These are phyloP conservation scores for Anguilla rostrata DNA, from an alignment of 2,113 vertebrate genomes.

Conservation along the genomic window DNA sequence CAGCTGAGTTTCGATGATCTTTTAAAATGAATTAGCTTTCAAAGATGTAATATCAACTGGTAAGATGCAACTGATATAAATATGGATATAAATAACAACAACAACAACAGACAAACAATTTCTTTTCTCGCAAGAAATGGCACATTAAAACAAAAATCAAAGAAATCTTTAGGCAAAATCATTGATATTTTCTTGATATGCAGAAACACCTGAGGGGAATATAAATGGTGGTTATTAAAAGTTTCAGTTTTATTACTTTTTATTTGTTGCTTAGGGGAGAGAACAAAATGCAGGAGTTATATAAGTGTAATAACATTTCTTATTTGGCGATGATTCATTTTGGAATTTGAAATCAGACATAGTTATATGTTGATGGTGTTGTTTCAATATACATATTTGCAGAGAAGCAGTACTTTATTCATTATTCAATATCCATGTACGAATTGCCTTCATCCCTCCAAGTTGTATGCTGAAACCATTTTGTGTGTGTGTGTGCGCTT, in stretches of 20 bases:
- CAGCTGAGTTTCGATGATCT: constrained; percentile 19
- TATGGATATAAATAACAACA: constrained; percentile 44
- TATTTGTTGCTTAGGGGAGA: constrained; percentile 65
- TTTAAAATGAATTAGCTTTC: constrained; percentile 23
- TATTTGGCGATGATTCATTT: constrained; percentile 54
- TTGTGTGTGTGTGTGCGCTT: too few relatives aligned
- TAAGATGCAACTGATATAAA: not conserved
- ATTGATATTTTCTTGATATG: constrained; percentile 59
- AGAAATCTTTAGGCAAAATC: constrained; percentile 51
- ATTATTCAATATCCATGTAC: not conserved
- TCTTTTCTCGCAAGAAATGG: constrained; percentile 45
- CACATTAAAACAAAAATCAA: constrained; percentile 49
- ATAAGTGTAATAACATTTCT: constrained; percentile 57
- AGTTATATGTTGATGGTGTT: constrained; percentile 9
- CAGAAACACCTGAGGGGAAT: constrained; percentile 57
- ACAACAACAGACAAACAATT: constrained; percentile 54
- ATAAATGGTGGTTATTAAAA: constrained; percentile 67
- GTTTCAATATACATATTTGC: constrained; percentile 19
- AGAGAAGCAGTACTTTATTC: not conserved
- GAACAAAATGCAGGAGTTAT: constrained; percentile 50
- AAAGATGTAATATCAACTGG: constrained; percentile 24
- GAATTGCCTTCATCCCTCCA: not conserved
- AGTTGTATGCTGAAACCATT: not conserved
- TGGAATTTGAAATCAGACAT: constrained; percentile 47
- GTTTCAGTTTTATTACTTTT: constrained; percentile 70